Evolutionary conservation across 2,113 vertebrate genomes (phyloP).

Genomic region (Melanocharis versteri): DNA sequence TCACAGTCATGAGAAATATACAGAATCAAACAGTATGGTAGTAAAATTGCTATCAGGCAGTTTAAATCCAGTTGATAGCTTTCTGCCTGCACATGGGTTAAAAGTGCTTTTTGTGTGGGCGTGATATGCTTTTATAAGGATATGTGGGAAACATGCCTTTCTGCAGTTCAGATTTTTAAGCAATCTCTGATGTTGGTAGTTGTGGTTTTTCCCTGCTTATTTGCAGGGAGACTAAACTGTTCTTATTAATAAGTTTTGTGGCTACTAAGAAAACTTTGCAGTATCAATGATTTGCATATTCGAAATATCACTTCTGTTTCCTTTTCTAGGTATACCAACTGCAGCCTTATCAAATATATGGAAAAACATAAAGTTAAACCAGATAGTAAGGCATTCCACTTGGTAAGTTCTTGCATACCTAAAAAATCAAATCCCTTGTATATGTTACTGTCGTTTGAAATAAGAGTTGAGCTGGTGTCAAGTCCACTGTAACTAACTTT

Average conservation of each 20-base stretch:
- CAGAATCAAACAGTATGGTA: neutral
- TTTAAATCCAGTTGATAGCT: neutral
- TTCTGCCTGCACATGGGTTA: neutral
- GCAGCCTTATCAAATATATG: slow-evolving; percentile 99
- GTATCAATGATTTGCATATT: neutral
- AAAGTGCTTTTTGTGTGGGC: neutral
- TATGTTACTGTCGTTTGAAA: neutral
- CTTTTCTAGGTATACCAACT: slow-evolving; percentile 92
- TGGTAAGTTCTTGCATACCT: slow-evolving; percentile 80
- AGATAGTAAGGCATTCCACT: slow-evolving; percentile 99
- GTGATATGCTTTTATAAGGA: neutral
- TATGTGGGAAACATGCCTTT: neutral
- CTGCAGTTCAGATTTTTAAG: neutral
- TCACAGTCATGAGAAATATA: neutral
- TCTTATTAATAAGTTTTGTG: neutral
- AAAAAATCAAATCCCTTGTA: neutral
- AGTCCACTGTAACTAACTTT: neutral
- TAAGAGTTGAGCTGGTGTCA: neutral
- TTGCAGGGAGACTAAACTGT: neutral
- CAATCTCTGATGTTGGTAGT: neutral
- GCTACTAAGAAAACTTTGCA: neutral
- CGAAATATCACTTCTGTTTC: neutral
- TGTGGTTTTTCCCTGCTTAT: neutral
- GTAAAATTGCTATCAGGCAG: neutral
- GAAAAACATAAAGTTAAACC: slow-evolving; percentile 99